These are phyloP conservation scores for Candidula unifasciata DNA, from an alignment of 2,888 invertebrate species.

Conservation along the genomic window DNA sequence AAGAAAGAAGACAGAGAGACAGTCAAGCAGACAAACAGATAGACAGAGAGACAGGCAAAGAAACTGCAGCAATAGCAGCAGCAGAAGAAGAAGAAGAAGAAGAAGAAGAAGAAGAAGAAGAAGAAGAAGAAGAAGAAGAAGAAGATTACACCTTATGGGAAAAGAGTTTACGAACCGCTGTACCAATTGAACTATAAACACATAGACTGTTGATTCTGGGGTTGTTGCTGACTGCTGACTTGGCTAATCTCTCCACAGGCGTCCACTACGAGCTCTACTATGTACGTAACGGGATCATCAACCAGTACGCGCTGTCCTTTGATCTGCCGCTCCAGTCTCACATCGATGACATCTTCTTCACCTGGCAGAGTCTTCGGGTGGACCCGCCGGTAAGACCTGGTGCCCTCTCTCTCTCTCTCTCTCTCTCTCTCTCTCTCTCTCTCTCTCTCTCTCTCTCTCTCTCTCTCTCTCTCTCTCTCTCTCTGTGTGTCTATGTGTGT, in stretches of 20 bases:
- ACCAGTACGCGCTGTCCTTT: conserved; percentile 93
- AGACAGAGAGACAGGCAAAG: too few species aligned
- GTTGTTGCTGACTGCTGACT: neutral
- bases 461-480: too few species aligned
- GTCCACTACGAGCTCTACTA: conserved; percentile 84
- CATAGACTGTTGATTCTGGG: neutral
- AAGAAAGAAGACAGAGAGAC: too few species aligned
- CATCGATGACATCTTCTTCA: conserved; percentile 91
- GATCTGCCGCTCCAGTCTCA: conserved; percentile 91
- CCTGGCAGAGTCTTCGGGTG: conserved; percentile 92
- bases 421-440: too few species aligned
- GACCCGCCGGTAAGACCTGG: conserved; percentile 82
- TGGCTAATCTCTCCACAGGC: conserved; percentile 65
- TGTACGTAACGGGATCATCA: conserved; percentile 92
- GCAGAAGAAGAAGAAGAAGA: too few species aligned
- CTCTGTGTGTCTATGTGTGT: too few species aligned
- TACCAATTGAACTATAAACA: neutral
- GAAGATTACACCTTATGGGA: neutral
- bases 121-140: too few species aligned
- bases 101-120: too few species aligned
- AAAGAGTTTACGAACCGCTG: neutral
- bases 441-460: too few species aligned
- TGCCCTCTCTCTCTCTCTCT: too few species aligned
- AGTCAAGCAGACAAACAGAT: too few species aligned
- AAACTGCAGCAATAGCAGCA: too few species aligned